phyloP scores from a whole-genome alignment of 2,888 invertebrate genomes.

The Ophioninae sp. region DNA sequence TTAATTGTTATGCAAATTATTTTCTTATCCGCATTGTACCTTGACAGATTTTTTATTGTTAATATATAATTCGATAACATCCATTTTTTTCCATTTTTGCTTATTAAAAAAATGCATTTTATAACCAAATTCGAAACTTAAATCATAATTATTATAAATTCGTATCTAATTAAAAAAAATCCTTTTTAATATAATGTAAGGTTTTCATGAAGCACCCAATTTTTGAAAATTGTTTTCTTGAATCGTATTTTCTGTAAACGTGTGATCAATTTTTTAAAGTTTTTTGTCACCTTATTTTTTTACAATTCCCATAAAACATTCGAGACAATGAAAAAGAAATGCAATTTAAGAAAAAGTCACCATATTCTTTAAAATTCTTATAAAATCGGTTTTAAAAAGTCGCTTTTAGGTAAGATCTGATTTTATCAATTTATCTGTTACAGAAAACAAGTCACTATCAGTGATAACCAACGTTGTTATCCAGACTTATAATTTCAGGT shows the following conservation, averaged over 20 bases:
- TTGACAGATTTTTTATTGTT: no score
- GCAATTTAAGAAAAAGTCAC: background rate
- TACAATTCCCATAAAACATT: background rate
- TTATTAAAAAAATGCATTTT: background rate
- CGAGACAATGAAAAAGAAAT: background rate
- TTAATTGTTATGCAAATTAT: no score
- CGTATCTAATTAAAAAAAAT: background rate
- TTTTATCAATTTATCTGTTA: background rate
- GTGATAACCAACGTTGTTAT: slow-evolving; percentile 6
- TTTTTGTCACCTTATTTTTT: background rate
- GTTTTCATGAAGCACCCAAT: no score
- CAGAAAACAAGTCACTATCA: background rate
- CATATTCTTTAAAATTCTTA: background rate
- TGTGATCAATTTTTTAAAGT: background rate
- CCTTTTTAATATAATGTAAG: background rate
- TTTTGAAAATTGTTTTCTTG: no score
- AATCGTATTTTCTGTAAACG: background rate
- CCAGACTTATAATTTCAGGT: background rate
- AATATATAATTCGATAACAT: no score
- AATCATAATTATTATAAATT: background rate
- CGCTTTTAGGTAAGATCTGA: background rate
- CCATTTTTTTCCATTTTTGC: no score
- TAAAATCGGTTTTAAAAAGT: background rate
- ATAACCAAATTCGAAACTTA: background rate
- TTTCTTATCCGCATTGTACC: no score